Base-by-base conservation (phyloP, 1,140 invertebrate species). In the Philaenus spumarius region DNA sequence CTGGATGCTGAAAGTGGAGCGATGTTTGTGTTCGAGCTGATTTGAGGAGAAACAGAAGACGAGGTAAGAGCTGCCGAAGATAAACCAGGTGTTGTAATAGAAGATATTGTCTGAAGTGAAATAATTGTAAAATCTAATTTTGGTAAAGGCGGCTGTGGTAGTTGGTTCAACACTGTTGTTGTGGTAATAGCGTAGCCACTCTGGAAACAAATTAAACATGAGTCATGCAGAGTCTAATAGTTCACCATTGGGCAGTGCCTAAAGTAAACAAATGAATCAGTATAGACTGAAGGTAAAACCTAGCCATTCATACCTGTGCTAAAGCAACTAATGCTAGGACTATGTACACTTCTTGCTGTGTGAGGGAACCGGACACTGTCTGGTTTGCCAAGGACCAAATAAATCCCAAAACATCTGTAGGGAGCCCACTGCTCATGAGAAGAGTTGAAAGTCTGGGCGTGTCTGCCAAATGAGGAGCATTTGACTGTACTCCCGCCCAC, bases 361-460 rank as follows among this genome's bases (percentile, higher is more conserved):
- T 80, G n/a, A 85, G 71, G 42, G 78, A 73, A 5, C 82, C 82
- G 15, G 81, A 77, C 23, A 78, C 76, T 23, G 76, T 78, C 58
- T 76, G 73, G 68, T 85, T 85, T 1, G 78, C 78, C 60, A 84
- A 65, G 34, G 75, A 77, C 83, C 83, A 86, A 45, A 86, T 79
- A 54, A 80, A 76, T 14, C 82, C 82, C 2, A 85, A 71, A 17
- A 77, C 69, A 62, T 82, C 78, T 1, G 78, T 78, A 0, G 79
- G 69, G 24, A 86, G 64, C 39, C 80, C 77, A 69, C 81, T 83
- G 12, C 79, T 75, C 34, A 84, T 67, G n/a, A 86, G 68, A 6
- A 85, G 67, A 11, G 78, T 77, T 63, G 82, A 83, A 1, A 84
- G 71, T 62, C 78, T 75, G 35, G 78, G 76, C 9, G 82, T 85